Evolutionary conservation across 1,140 invertebrate species (phyloP).

Genomic region (Forficula auricularia): DNA sequence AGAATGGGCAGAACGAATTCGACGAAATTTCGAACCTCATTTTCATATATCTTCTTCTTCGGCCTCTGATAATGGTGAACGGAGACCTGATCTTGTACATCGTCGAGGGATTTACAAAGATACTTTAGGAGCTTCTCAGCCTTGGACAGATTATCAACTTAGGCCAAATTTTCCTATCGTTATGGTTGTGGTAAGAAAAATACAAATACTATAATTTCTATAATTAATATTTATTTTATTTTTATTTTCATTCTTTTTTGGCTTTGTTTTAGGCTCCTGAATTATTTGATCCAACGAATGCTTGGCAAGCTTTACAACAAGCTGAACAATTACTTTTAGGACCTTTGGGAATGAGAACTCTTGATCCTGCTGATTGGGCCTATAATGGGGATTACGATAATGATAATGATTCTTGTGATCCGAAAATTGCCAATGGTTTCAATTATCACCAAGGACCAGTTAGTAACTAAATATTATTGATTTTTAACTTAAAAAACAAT

Average conservation of each 20-base stretch:
- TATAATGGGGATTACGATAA: conserved; percentile 90
- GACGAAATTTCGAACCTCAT: conserved; percentile 66
- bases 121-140: conserved; percentile 54
- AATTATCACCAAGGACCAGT: conserved; percentile 98
- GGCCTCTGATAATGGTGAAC: conserved; percentile 35
- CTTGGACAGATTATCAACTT: conserved; percentile 88
- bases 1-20: conserved; percentile 74
- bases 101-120: conserved; percentile 89
- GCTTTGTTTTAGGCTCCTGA: conserved; percentile 77
- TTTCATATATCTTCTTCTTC: conserved; percentile 58
- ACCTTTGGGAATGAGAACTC: conserved; percentile 87
- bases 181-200: conserved; percentile 62
- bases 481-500: no score
- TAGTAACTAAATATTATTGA: no score
- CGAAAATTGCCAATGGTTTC: conserved; percentile 76
- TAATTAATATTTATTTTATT: conserved; percentile 1
- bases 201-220: conserved; percentile 5
- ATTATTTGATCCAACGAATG: conserved; percentile 66
- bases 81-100: conserved; percentile 64
- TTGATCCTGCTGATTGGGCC: conserved; percentile 91
- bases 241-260: no score
- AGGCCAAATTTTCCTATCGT: conserved; percentile 86
- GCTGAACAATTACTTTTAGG: conserved; percentile 66
- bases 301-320: conserved; percentile 64
- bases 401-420: conserved; percentile 66